Conservation (phyloP, 2,888 invertebrate genomes). For the Cataglyphis albicans region DNA sequence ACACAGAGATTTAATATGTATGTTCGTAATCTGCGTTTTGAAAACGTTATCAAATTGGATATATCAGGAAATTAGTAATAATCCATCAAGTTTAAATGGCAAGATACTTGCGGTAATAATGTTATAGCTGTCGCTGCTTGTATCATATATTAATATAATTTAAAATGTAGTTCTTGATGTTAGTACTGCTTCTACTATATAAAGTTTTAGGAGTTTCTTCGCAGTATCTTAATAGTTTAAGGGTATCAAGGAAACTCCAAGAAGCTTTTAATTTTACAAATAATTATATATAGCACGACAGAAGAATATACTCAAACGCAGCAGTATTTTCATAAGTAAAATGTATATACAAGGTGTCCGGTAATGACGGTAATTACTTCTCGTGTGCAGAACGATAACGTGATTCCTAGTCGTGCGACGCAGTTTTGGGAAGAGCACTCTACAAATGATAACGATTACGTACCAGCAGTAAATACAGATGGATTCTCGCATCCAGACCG, state of each 20-base stretch:
- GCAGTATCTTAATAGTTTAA: conserved; percentile 26
- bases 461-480: too few species aligned
- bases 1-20: conserved; percentile 43
- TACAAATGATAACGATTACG: too few species aligned
- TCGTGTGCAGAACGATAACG: too few species aligned
- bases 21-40: conserved; percentile 18
- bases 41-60: conserved; percentile 40
- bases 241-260: conserved; percentile 22
- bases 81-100: conserved; percentile 40
- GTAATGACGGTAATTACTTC: too few species aligned
- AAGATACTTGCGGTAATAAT: conserved; percentile 23
- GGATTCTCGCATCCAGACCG: too few species aligned
- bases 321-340: conserved; percentile 71
- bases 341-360: background rate
- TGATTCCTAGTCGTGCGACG: too few species aligned
- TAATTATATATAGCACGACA: conserved; percentile 31
- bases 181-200: conserved; percentile 8
- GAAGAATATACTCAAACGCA: conserved; percentile 45
- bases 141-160: conserved; percentile 27
- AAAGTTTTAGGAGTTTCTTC: conserved; percentile 3
- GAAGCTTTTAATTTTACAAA: conserved; percentile 54
- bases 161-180: conserved; percentile 43
- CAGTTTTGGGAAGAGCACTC: too few species aligned
- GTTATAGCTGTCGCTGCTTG: conserved; percentile 41
- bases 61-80: conserved; percentile 23